Base-by-base conservation (phyloP, 2,888 invertebrate species). In the Dicycla oo region DNA sequence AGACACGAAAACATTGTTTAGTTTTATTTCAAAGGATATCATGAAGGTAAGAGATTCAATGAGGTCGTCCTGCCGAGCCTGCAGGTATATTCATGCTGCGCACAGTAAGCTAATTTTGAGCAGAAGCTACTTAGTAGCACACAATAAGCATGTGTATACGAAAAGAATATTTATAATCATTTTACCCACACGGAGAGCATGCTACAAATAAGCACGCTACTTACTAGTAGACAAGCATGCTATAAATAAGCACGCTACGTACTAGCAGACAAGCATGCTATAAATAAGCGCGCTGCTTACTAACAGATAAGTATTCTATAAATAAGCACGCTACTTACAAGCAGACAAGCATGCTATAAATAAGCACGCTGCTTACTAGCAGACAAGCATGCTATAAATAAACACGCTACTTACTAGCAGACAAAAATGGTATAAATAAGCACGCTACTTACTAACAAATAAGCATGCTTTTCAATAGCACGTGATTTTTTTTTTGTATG, bases 11-110 rank as follows among this genome's bases (percentile, higher is more conserved):
- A 62, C 15, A 26, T 49, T 62, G 61, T 57, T 62, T 61, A 69
- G 81, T 66, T 85, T 57, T 86, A n/a, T 60, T 53, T 45, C 45
- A 45, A 51, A 76, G 70, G n/a, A 38, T 40, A 58, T 74, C 40
- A 2, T 51, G 13, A 47, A 69, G 15, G 23, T 74, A 23, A 13
- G 23, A 11, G 34, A n/a, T 34, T 65, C 38, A 75, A 45, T 75
- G 75, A 45, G 75, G 26, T 38, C 43, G 13, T 10, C 43, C n/a
- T 71, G 4, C 34, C 20, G 8, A 26, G 20, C 13, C 2, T 40
- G n/a, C n/a, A n/a, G 8, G 20, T 5, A 20, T 4, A 13, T 56
- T 20, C 20, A 56, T 20, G 20, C 56, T 54, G 54, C 30, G 54
- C 30, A 26, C 20, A 60, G 3, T 11, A 26, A 20, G 3, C 7